These are phyloP conservation scores for Spheniscus humboldti DNA, from an alignment of 2,797 vertebrate species.

Conservation along the genomic window DNA sequence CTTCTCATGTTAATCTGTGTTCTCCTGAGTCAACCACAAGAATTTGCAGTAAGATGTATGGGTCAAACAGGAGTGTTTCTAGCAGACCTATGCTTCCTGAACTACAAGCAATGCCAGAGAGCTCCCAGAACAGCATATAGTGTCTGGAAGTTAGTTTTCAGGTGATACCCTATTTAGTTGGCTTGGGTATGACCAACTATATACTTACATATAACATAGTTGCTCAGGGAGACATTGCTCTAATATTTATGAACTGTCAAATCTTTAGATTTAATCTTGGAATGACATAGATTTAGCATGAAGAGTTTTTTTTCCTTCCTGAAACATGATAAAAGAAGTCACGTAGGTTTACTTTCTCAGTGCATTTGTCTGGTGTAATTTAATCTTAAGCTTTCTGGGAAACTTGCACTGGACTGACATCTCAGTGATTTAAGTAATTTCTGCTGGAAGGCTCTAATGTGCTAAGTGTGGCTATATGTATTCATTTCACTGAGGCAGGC, in stretches of 20 bases:
- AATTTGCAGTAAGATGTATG: background rate
- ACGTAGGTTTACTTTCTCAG: constrained; percentile 12
- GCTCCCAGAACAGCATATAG: background rate
- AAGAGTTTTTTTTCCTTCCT: background rate
- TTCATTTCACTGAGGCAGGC: constrained; percentile 9
- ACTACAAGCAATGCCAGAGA: background rate
- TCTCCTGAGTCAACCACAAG: background rate
- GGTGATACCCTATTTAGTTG: background rate
- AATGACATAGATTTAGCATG: background rate
- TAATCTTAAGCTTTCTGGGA: constrained; percentile 38
- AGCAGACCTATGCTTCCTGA: background rate
- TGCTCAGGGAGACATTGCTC: background rate
- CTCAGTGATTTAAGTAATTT: constrained; percentile 4
- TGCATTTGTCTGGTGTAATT: constrained; percentile 17
- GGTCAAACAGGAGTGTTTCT: background rate
- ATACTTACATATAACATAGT: background rate
- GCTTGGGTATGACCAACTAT: background rate
- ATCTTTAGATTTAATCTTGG: constrained; percentile 24
- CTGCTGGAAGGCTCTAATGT: constrained; percentile 24
- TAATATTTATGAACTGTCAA: constrained; percentile 35
- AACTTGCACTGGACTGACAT: constrained; percentile 25
- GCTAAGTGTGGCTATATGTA: background rate
- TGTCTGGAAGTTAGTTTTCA: background rate
- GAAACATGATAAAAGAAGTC: constrained; percentile 32
- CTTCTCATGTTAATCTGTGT: background rate